Evolutionary conservation across 2,888 invertebrate genomes (phyloP).

Genomic region (Caenorhabditis becei): DNA sequence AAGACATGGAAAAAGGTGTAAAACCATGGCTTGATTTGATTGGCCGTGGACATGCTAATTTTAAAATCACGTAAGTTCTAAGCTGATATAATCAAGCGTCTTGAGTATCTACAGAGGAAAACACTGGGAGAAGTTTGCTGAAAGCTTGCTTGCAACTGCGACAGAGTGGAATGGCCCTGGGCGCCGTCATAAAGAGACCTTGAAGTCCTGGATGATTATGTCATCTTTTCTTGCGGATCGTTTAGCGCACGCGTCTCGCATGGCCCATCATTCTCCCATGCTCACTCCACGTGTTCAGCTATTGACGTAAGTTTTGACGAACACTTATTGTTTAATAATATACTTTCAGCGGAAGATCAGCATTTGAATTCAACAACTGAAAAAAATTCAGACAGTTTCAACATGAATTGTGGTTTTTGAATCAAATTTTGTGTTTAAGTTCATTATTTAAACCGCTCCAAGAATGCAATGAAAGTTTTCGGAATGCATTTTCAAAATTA

Average conservation of each 20-base stretch:
- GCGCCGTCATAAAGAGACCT: conserved; percentile 74
- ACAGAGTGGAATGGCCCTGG: conserved; percentile 76
- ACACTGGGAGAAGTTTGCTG: conserved; percentile 79
- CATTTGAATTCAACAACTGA: conserved; percentile 47
- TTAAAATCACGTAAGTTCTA: conserved; percentile 70
- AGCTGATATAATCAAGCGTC: conserved; percentile 1
- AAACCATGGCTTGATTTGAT: conserved; percentile 75
- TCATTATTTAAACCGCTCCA: conserved; percentile 1
- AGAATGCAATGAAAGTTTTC: background rate
- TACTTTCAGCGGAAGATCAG: conserved; percentile 44
- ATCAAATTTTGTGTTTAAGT: conserved; percentile 25
- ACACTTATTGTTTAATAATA: background rate
- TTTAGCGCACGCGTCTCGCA: conserved; percentile 66
- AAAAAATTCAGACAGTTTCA: conserved; percentile 11
- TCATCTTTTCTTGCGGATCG: conserved; percentile 77
- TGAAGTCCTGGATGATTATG: conserved; percentile 76
- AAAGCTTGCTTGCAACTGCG: conserved; percentile 68
- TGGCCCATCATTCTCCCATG: conserved; percentile 64
- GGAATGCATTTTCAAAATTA: no score
- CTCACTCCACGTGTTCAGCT: conserved; percentile 75
- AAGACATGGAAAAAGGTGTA: conserved; percentile 71
- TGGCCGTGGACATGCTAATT: conserved; percentile 76
- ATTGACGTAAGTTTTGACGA: conserved; percentile 58
- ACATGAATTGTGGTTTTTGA: conserved; percentile 20
- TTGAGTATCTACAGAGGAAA: conserved; percentile 60